Evolutionary conservation across 2,113 vertebrate genomes (phyloP).

Genomic region (Halcyon malimbica): DNA sequence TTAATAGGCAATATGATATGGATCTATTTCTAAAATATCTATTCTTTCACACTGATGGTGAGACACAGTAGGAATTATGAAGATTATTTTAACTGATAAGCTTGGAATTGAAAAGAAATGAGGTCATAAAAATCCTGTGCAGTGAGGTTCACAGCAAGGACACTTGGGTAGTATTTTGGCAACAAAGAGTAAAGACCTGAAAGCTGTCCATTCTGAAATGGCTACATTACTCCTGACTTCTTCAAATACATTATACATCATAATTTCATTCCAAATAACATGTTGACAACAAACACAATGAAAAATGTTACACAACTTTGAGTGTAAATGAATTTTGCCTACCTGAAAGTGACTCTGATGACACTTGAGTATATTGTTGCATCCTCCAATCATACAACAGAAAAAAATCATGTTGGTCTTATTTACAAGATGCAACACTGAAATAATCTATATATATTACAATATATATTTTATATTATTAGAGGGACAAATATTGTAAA

Average conservation of each 20-base stretch:
- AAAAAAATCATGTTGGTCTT: neutral
- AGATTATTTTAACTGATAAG: constrained; percentile 16
- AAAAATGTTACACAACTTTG: neutral
- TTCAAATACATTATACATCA: neutral
- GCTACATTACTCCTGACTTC: neutral
- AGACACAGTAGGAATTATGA: neutral
- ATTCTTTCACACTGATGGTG: neutral
- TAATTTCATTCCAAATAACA: neutral
- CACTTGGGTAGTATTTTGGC: neutral
- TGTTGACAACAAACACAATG: neutral
- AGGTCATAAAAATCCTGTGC: neutral
- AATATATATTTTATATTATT: neutral
- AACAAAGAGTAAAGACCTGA: neutral
- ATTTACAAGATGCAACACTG: neutral
- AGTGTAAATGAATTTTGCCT: neutral
- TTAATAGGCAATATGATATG: neutral
- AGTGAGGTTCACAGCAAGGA: constrained; percentile 6
- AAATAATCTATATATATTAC: neutral
- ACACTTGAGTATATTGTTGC: neutral
- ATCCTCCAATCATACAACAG: neutral
- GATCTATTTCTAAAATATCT: neutral
- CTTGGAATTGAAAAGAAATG: constrained; percentile 15
- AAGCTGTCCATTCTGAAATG: neutral
- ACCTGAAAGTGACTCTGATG: neutral
- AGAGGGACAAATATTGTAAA: neutral